Conservation (phyloP, 2,113 vertebrate species). For the Pionites leucogaster region DNA sequence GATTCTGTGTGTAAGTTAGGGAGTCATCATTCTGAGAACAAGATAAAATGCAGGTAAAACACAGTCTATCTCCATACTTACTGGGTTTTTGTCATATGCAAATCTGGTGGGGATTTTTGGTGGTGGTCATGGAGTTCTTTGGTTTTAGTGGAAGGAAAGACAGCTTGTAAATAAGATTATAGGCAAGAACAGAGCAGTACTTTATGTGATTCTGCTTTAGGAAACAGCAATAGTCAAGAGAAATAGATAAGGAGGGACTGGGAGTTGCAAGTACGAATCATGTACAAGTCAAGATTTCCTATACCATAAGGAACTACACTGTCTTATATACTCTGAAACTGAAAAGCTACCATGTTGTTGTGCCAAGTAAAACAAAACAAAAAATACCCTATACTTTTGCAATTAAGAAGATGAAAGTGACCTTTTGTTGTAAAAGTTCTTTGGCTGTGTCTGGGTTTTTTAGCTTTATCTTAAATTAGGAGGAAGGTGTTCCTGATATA, state of each 20-base stretch:
- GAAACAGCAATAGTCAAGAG: neutral
- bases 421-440: neutral
- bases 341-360: neutral
- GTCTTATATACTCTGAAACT: neutral
- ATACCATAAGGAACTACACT: neutral
- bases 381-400: neutral
- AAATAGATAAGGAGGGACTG: neutral
- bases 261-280: neutral
- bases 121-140: neutral
- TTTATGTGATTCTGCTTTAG: neutral
- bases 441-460: neutral
- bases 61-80: neutral
- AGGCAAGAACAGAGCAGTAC: neutral
- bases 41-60: neutral
- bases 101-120: accelerated
- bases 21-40: neutral
- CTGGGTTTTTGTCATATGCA: neutral
- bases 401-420: neutral
- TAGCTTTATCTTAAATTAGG: neutral
- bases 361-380: neutral
- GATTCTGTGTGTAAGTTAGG: neutral
- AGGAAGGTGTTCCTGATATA: neutral
- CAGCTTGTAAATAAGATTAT: neutral
- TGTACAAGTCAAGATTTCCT: neutral
- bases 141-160: neutral